Conservation (phyloP, 2,888 invertebrate genomes). For the Onchidella celtica region DNA sequence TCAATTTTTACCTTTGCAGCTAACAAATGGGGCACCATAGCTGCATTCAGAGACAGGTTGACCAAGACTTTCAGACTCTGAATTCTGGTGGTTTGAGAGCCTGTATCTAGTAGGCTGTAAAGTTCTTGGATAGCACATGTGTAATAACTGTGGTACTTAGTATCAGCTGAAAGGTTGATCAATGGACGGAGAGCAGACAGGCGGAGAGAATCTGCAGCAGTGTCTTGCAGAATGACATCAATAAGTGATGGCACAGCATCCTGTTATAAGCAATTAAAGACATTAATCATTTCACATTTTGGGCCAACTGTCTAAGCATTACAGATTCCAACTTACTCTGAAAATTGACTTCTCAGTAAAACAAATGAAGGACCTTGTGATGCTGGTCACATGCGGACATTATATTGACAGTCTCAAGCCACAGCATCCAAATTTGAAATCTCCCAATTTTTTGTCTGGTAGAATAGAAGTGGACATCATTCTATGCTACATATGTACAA, state of each 20-base stretch:
- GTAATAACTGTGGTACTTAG: slow-evolving; percentile 82
- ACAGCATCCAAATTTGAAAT: too few species aligned
- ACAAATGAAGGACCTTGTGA: too few species aligned
- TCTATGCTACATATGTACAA: too few species aligned
- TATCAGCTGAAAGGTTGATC: slow-evolving; percentile 82
- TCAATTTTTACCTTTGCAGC: slow-evolving; percentile 84
- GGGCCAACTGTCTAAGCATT: not conserved
- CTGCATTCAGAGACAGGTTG: slow-evolving; percentile 83
- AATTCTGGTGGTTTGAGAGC: slow-evolving; percentile 78
- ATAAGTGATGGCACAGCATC: slow-evolving; percentile 81
- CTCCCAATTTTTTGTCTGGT: too few species aligned
- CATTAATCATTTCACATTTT: not conserved
- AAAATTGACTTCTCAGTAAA: too few species aligned
- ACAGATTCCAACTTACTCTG: too few species aligned
- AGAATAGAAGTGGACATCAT: too few species aligned
- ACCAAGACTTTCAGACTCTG: slow-evolving; percentile 83
- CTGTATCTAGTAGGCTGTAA: slow-evolving; percentile 81
- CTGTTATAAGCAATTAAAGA: slow-evolving; percentile 68
- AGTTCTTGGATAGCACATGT: slow-evolving; percentile 81
- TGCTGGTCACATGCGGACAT: too few species aligned
- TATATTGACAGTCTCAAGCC: too few species aligned
- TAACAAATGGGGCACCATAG: slow-evolving; percentile 83
- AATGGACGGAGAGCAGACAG: slow-evolving; percentile 82
- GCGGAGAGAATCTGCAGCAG: slow-evolving; percentile 80
- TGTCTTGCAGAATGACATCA: slow-evolving; percentile 78